Evolutionary conservation across 1,140 invertebrate genomes (phyloP), one percentile per base, ranked within the genome.

Genomic region (Drosophila nebulosa): DNA sequence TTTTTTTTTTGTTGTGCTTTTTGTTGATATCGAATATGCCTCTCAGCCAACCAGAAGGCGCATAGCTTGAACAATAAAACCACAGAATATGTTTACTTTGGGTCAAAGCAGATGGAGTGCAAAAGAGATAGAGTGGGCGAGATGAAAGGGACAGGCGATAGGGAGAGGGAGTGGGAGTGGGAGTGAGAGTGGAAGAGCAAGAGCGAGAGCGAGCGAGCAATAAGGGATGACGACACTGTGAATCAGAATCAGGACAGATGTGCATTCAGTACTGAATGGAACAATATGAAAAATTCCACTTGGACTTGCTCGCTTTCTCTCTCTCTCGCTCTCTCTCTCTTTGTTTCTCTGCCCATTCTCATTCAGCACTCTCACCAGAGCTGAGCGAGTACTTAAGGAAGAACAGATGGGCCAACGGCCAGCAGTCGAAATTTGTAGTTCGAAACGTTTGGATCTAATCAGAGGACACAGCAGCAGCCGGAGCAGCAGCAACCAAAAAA

Each of bases 1-100:
- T 7, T 42, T 5, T 46, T 46, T 21, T 46, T 46, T 42, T 42
- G 2, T 42, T 42, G 14, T 42, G 14, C 2, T 42, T 46, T 9
- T 46, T 46, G 39, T 7, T 21, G 39, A 10, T 46, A 21, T 75
- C 73, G 74, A 64, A 22, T n/a, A 26, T 39, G 22, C 30, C 58
- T 52, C 68, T 63, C 74, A 90, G 66, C 89, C 89, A 90, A 90
- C 89, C 89, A 90, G 79, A 79, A 78, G 66, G 68, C 81, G 74
- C 68, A 26, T 46, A 64, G 52, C 52, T 50, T 52, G 69, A 69
- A 78, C 81, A 85, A 85, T 90, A 90, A 90, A 90, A 90, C 78
- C 80, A 86, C 85, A 90, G 81, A 91, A 91, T 91, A 91, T 91
- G 90, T 90, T 74, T 76, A 73, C 73, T 71, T 85, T 89, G 88